Conservation (phyloP, 2,888 invertebrate genomes). For the Philhelius pedissequus region DNA sequence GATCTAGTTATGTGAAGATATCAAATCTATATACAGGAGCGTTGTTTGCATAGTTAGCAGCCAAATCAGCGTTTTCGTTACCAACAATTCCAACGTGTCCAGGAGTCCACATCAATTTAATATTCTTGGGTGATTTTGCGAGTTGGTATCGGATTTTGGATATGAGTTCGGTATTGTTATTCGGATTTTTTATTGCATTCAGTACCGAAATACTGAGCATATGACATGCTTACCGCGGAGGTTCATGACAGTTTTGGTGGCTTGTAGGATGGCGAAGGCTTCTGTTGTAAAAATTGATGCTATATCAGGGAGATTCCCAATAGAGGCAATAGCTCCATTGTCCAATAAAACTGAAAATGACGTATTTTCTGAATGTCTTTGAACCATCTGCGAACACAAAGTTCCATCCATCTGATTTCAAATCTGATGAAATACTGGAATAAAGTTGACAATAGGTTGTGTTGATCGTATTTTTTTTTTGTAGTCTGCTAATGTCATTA, state of each 20-base stretch:
- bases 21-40: background rate
- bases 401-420: slow-evolving; percentile 7
- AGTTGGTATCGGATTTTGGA: background rate
- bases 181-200: too few species aligned
- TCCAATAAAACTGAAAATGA: background rate
- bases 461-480: background rate
- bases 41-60: background rate
- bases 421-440: background rate
- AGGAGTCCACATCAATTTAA: too few species aligned
- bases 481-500: background rate
- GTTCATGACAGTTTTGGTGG: too few species aligned
- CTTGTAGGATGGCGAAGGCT: too few species aligned
- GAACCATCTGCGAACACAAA: slow-evolving; percentile 1
- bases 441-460: background rate
- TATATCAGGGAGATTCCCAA: background rate
- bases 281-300: background rate
- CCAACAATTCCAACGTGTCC: too few species aligned
- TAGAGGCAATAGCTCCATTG: background rate
- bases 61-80: too few species aligned
- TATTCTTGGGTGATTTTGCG: background rate
- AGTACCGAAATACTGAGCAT: too few species aligned
- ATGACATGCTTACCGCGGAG: too few species aligned
- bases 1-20: background rate
- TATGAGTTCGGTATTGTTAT: background rate
- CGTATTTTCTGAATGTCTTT: background rate